These are phyloP conservation scores for Dendrophyllia cribrosa DNA, from an alignment of 64 coral and sea anemone genomes.

Conservation along the genomic window DNA sequence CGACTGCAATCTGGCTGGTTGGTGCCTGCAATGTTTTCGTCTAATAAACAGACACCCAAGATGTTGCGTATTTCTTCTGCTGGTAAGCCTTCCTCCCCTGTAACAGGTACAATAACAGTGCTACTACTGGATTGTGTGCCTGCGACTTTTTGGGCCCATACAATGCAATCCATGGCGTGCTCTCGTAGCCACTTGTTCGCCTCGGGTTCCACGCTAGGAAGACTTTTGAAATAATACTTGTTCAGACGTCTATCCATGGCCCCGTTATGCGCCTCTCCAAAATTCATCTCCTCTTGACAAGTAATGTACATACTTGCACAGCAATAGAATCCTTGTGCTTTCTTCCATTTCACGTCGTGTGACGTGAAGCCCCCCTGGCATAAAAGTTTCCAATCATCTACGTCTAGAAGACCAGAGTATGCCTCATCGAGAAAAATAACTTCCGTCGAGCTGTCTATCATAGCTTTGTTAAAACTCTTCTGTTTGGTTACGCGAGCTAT, in stretches of 20 bases:
- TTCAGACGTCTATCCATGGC: slow-evolving; percentile 10
- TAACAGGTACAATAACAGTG: too few species aligned
- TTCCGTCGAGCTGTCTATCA: too few species aligned
- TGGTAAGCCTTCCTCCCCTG: too few species aligned
- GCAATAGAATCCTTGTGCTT: too few species aligned
- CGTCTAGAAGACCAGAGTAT: neutral
- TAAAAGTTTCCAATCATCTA: slow-evolving; percentile 7
- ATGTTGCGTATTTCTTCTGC: too few species aligned
- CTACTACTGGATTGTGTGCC: too few species aligned
- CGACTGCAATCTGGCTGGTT: too few species aligned
- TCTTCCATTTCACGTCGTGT: slow-evolving; percentile 53
- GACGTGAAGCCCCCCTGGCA: slow-evolving; percentile 24
- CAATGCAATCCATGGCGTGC: slow-evolving; percentile 47
- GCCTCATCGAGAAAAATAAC: slow-evolving; percentile 24
- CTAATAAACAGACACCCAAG: too few species aligned
- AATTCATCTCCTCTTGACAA: slow-evolving; percentile 30
- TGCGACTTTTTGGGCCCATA: slow-evolving; percentile 40
- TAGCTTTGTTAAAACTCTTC: too few species aligned
- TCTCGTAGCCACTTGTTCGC: slow-evolving; percentile 12
- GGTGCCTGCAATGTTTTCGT: too few species aligned
- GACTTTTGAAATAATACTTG: slow-evolving; percentile 26
- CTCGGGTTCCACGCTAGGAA: neutral
- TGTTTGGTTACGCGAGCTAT: slow-evolving; percentile 17
- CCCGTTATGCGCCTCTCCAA: slow-evolving; percentile 10
- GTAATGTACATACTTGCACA: slow-evolving; percentile 15